Conservation (phyloP, 2,797 vertebrate species). For the Cheirogaleus major region DNA sequence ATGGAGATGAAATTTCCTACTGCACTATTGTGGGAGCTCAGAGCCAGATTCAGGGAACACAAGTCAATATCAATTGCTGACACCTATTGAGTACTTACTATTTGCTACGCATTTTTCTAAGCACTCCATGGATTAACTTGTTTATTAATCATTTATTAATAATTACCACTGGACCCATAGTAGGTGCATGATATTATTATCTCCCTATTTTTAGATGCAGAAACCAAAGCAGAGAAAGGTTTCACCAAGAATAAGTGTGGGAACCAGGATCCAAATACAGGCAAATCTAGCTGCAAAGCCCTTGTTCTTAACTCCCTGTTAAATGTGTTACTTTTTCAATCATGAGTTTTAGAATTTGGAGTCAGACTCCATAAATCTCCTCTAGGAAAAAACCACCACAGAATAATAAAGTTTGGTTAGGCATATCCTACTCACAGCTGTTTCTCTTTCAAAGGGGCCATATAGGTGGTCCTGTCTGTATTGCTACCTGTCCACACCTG, state of each 20-base stretch:
- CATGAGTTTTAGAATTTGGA: not conserved
- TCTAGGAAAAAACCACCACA: not conserved
- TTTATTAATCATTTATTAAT: not conserved
- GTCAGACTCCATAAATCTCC: not conserved
- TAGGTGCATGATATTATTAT: too few relatives aligned
- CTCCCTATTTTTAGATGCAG: not conserved
- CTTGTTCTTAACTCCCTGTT: not conserved
- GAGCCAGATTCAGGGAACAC: not conserved
- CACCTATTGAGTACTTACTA: not conserved
- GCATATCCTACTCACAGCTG: accelerated
- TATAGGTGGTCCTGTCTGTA: not conserved
- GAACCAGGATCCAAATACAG: not conserved
- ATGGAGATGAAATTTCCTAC: not conserved
- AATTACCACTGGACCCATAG: not conserved
- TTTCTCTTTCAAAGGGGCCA: not conserved
- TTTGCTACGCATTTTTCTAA: not conserved
- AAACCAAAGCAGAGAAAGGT: not conserved
- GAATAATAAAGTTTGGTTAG: not conserved
- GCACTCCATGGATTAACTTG: not conserved
- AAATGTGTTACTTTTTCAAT: not conserved
- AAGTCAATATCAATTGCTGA: not conserved
- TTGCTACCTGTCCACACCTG: not conserved
- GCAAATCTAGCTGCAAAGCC: not conserved
- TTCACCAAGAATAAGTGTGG: not conserved
- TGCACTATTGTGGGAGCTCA: not conserved